phyloP scores from a whole-genome alignment of 2,113 vertebrate species.

The Nerophis ophidion region DNA sequence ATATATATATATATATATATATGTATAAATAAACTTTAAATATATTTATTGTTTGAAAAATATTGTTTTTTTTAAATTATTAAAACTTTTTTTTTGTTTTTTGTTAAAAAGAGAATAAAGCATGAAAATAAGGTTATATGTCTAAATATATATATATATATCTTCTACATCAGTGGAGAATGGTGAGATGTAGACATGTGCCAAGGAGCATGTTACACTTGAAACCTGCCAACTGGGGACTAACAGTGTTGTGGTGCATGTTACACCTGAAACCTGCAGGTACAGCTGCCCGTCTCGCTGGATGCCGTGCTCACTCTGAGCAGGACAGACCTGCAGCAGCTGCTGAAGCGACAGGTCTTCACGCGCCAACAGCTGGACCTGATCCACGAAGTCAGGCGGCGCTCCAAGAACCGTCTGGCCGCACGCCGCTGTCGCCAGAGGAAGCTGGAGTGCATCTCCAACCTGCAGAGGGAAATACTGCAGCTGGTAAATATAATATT shows the following conservation, averaged over 20 bases:
- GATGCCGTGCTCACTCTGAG: constrained; percentile 84
- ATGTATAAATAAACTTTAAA: too few species aligned
- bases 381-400: constrained; percentile 87
- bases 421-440: constrained; percentile 94
- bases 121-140: too few species aligned
- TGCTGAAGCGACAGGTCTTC: constrained; percentile 85
- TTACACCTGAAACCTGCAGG: constrained; percentile 53
- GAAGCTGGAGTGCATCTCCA: constrained; percentile 93
- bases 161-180: too few species aligned
- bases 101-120: too few species aligned
- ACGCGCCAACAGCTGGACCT: constrained; percentile 87
- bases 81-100: too few species aligned
- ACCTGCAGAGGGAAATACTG: constrained; percentile 90
- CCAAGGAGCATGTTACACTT: too few species aligned
- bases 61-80: too few species aligned
- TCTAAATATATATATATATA: too few species aligned
- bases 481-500: constrained; percentile 87
- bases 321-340: constrained; percentile 90
- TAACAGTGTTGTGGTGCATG: neutral
- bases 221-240: too few species aligned
- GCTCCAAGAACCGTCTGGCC: constrained; percentile 93
- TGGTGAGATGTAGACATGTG: too few species aligned
- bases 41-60: too few species aligned
- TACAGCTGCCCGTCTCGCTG: constrained; percentile 85
- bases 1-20: too few species aligned